Evolutionary conservation across 2,888 invertebrate genomes (phyloP).

Genomic region (Emesis furor): DNA sequence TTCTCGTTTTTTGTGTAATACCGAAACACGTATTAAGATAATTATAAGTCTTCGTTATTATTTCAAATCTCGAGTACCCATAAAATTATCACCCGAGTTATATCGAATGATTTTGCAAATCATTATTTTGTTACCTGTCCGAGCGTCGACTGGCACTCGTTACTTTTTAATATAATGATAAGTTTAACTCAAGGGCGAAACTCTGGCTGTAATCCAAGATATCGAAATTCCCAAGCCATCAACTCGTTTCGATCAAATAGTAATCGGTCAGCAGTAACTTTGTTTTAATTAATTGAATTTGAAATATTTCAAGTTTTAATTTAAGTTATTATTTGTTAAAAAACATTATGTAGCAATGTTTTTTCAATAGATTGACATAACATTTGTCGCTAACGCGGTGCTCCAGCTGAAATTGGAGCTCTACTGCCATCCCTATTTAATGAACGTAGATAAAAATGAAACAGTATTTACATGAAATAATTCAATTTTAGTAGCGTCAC

Average conservation of each 20-base stretch:
- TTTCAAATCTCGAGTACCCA: slow-evolving; percentile 3
- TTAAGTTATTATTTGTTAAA: no score
- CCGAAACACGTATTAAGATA: neutral
- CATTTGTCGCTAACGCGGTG: no score
- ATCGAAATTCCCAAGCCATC: slow-evolving; percentile 82
- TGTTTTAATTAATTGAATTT: neutral
- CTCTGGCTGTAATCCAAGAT: slow-evolving; percentile 83
- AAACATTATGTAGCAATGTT: no score
- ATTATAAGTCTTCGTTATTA: slow-evolving; percentile 2
- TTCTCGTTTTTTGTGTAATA: neutral
- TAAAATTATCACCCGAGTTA: slow-evolving; percentile 16
- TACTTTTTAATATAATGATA: slow-evolving; percentile 86
- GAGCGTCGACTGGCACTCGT: slow-evolving; percentile 85
- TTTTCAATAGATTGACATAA: no score
- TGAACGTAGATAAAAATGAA: no score
- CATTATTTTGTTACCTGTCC: slow-evolving; percentile 88
- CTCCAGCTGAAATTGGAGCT: no score
- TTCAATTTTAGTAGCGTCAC: no score
- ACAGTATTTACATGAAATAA: no score
- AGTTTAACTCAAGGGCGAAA: slow-evolving; percentile 86
- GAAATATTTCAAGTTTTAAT: no score
- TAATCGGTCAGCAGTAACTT: neutral
- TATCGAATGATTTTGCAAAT: slow-evolving; percentile 86
- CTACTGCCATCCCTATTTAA: no score
- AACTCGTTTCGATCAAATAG: slow-evolving; percentile 77